These are phyloP conservation scores for Panthera uncia DNA, from an alignment of 2,113 vertebrate genomes.

Conservation along the genomic window DNA sequence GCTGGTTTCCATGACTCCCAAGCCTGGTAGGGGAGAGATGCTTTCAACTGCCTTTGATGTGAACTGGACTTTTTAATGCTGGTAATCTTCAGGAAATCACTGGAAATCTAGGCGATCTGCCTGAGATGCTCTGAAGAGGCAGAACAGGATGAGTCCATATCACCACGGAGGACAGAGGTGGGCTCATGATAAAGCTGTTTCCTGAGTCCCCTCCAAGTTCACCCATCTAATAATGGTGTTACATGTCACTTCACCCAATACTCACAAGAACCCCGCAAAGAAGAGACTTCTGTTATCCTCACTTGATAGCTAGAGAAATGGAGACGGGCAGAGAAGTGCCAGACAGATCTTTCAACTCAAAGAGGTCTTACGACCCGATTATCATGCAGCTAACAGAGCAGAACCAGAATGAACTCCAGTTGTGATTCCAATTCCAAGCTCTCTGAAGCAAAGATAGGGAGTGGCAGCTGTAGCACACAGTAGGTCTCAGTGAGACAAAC, in stretches of 20 bases:
- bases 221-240: background rate
- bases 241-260: background rate
- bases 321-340: background rate
- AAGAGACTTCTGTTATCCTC: fast-evolving
- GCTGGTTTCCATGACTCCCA: background rate
- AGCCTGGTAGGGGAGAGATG: background rate
- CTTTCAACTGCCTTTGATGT: background rate
- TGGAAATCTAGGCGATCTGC: background rate
- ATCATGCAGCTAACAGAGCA: background rate
- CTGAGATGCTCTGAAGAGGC: background rate
- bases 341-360: background rate
- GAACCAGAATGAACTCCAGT: background rate
- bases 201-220: background rate
- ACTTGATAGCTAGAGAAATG: background rate
- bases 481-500: background rate
- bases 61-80: background rate
- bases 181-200: background rate
- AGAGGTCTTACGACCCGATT: background rate
- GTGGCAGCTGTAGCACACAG: background rate
- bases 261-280: background rate
- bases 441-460: background rate
- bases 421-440: background rate
- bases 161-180: background rate
- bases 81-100: background rate
- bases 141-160: background rate